phyloP scores from a whole-genome alignment of 2,113 vertebrate species.

The Malaclemys terrapin region DNA sequence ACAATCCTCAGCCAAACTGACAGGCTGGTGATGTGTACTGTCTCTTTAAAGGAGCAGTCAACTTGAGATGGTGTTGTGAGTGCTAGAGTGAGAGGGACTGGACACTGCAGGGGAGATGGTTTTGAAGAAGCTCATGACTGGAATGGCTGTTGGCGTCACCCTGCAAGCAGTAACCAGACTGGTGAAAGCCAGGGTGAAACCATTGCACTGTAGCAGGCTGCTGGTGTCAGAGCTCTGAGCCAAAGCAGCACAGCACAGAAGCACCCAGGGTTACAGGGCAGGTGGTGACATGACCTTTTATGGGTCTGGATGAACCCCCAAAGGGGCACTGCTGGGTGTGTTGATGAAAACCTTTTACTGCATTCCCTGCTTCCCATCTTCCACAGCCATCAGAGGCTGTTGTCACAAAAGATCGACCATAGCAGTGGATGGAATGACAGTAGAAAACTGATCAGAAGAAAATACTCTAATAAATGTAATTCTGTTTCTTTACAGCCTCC shows the following conservation, averaged over 20 bases:
- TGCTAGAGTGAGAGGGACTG: neutral
- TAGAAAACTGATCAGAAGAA: neutral
- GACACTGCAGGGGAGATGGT: neutral
- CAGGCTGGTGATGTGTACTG: neutral
- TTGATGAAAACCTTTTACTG: neutral
- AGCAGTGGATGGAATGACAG: neutral
- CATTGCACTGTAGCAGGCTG: neutral
- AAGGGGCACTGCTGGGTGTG: neutral
- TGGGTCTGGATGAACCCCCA: neutral
- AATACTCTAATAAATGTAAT: neutral
- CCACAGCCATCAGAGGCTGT: neutral
- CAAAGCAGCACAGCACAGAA: neutral
- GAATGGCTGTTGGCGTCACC: neutral
- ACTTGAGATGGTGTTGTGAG: neutral
- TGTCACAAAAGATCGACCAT: neutral
- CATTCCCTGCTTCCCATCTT: neutral
- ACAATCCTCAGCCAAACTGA: neutral
- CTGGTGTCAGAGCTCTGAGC: neutral
- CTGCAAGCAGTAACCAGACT: neutral
- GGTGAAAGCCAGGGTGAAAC: neutral
- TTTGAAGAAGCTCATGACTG: neutral
- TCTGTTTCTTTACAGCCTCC: slow-evolving; percentile 26
- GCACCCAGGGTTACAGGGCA: neutral
- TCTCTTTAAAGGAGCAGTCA: neutral
- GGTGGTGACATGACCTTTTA: neutral